Evolutionary conservation across 2,888 invertebrate genomes (phyloP), one percentile per base, ranked within the genome.

Genomic region (Drosophila phalerata): DNA sequence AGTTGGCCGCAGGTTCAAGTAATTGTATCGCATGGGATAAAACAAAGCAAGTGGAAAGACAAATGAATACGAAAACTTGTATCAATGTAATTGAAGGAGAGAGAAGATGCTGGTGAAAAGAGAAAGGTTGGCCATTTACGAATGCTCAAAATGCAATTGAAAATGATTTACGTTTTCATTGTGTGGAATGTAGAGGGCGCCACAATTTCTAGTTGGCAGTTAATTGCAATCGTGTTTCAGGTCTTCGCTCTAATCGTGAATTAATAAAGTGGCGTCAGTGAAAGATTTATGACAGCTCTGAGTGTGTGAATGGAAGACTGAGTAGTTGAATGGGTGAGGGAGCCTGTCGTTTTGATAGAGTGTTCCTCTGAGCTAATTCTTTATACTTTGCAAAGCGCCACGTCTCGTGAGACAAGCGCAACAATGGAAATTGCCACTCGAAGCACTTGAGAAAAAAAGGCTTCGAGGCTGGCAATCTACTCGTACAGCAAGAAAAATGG

Each of bases 71-170:
- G 62, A 40, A n/a, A 1, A 10, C 10, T 19, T 19, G 42, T 11
- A 42, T 42, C 19, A 22, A 22, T 13, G 42, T 11, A 11, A 11
- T 17, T 17, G 13, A 47, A 48, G 15, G 28, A 15, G 53, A 34
- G 47, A 11, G 28, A 34, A 8, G 15, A 37, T 52, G 34, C 40
- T 30, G 52, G 66, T 40, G 32, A 38, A 15, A 48, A 42, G 40
- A 32, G 57, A 40, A 40, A 37, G 66, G 71, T 61, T 57, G 58
- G 17, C 65, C 69, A 80, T 83, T 78, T 83, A 69, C 78, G 75
- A 85, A 79, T 81, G 73, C 60, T 85, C 83, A 77, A 79, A 88
- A 81, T 79, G 83, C 85, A 85, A 85, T 85, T 85, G 73, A 81
- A 81, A 82, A 88, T 85, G 85, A 88, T 85, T 85, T 85, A 85